Base-by-base conservation (phyloP, 1,140 invertebrate genomes). In the Atta cephalotes region DNA sequence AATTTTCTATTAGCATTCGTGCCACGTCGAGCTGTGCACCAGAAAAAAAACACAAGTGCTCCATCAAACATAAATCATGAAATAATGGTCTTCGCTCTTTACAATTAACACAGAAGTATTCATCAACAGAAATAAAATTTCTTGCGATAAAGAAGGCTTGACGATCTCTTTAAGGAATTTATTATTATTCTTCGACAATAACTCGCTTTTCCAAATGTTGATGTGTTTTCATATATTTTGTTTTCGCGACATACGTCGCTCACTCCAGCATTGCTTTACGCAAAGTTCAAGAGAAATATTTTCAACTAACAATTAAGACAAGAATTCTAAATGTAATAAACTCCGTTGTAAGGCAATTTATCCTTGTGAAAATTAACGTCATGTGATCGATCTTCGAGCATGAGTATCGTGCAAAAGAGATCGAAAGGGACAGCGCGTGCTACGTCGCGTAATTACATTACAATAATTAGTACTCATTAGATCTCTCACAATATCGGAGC, bases 311-410 rank as follows among this genome's bases (percentile, higher is more conserved):
- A 39, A 39, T 53, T 28, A 53, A 7, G 16, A 5, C 28, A 0
- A 16, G n/a, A n/a, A 12, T 72, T 66, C 18, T 51, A 56, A 71
- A 49, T 66, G 78, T 45, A 88, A 53, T 21, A 31, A 53, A 49
- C 21, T 66, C 9, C 65, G 14, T 21, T 16, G 56, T 21, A 28
- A 72, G 25, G 49, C 56, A 86, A 88, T 76, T 85, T 72, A 65
- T 21, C 45, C 35, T 28, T 86, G 86, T 49, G 66, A 87, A 85
- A 85, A 81, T 39, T 21, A 51, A 25, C 39, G 16, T 65, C 77
- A 72, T 70, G 76, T 74, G 86, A 87, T 89, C 87, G 85, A 68
- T 87, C 85, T 60, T 87, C 78, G 53, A 66, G 35, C 60, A 51
- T 28, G 39, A 87, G 9, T 60, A 39, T 72, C 45, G 6, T 53